phyloP scores from a whole-genome alignment of 2,888 invertebrate species.

The Rhimphoctona megacephalus region DNA sequence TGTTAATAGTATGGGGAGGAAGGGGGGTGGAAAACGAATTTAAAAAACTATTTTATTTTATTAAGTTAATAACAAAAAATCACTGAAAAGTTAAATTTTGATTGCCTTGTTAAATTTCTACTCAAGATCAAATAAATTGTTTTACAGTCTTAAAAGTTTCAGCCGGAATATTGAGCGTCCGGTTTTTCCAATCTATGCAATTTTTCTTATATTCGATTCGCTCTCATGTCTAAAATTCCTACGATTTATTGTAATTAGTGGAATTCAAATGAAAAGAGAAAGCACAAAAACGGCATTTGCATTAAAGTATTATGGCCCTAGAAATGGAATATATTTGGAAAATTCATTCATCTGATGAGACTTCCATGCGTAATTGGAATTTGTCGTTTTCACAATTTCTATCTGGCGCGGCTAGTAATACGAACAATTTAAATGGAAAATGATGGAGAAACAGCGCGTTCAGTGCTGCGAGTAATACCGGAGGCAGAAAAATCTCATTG shows the following conservation, averaged over 20 bases:
- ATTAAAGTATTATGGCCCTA: constrained; percentile 15
- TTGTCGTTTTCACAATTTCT: constrained; percentile 34
- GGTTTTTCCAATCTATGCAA: constrained; percentile 12
- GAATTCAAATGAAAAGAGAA: constrained; percentile 4
- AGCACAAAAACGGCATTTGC: constrained; percentile 12
- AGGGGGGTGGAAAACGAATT: no score
- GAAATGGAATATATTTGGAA: constrained; percentile 24
- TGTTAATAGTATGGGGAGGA: no score
- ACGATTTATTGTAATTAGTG: constrained; percentile 31
- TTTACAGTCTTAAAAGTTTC: not conserved
- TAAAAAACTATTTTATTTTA: no score
- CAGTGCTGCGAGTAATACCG: constrained; percentile 38
- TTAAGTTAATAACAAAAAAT: not conserved
- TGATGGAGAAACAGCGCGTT: not conserved
- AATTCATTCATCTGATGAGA: constrained; percentile 6
- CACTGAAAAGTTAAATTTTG: not conserved
- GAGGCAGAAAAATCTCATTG: constrained; percentile 47
- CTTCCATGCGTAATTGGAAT: constrained; percentile 13
- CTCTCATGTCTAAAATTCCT: not conserved
- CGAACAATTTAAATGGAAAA: constrained; percentile 30
- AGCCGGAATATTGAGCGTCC: not conserved
- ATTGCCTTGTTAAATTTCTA: not conserved
- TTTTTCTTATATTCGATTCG: not conserved
- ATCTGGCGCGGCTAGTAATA: not conserved
- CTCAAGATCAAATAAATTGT: not conserved